Conservation (phyloP, 2,797 vertebrate genomes). For the Brotula barbata region DNA sequence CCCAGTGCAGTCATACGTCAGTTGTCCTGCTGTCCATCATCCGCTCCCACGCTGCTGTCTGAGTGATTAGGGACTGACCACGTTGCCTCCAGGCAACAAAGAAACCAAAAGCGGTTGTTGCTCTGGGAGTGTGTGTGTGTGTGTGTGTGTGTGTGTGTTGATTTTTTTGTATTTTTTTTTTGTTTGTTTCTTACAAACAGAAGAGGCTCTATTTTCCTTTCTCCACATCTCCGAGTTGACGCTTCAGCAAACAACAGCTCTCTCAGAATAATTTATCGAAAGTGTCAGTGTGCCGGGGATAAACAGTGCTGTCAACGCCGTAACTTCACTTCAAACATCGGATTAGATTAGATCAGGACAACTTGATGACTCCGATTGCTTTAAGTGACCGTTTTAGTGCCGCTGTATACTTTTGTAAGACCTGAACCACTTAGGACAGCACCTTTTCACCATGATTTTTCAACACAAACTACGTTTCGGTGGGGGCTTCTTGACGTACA, state of each 20-base stretch:
- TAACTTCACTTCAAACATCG: conserved; percentile 20
- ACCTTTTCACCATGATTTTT: conserved; percentile 43
- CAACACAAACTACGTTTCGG: conserved; percentile 44
- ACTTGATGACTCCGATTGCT: background rate
- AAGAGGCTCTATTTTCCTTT: conserved; percentile 27
- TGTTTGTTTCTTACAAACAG: conserved; percentile 33
- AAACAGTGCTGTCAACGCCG: conserved; percentile 9
- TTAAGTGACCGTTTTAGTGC: conserved; percentile 15
- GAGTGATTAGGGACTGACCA: conserved; percentile 43
- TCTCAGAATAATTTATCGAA: conserved; percentile 19
- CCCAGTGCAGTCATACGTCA: conserved; percentile 1
- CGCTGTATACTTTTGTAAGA: conserved; percentile 42
- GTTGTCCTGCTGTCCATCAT: conserved; percentile 58
- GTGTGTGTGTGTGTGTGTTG: conserved; percentile 20
- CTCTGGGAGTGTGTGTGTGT: too few species aligned
- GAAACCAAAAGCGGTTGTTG: conserved; percentile 32
- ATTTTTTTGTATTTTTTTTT: background rate
- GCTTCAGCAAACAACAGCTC: background rate
- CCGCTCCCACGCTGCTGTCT: conserved; percentile 30
- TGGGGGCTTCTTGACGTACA: conserved; percentile 18
- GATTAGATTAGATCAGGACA: conserved; percentile 39
- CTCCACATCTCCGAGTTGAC: conserved; percentile 18
- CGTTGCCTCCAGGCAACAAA: conserved; percentile 41
- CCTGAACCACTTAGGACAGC: conserved; percentile 28
- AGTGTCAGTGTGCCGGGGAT: conserved; percentile 28